phyloP scores from a whole-genome alignment of 2,888 invertebrate species.

The Camponotus fellah region DNA sequence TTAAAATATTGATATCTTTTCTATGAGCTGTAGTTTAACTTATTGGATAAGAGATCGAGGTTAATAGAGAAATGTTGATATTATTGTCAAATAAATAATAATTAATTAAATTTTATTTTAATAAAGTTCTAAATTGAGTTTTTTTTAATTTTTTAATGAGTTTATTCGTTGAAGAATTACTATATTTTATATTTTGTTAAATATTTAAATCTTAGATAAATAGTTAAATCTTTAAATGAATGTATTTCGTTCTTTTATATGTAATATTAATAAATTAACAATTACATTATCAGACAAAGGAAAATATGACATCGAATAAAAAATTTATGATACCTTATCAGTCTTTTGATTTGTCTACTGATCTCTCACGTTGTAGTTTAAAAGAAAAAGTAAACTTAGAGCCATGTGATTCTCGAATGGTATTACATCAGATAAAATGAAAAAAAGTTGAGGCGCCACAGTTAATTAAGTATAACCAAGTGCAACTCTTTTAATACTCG shows the following conservation, averaged over 20 bases:
- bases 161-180: neutral
- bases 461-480: constrained; percentile 8
- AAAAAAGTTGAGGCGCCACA: neutral
- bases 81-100: neutral
- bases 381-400: constrained; percentile 16
- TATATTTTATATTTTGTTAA: constrained; percentile 1
- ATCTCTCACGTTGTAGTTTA: constrained; percentile 22
- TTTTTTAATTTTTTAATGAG: neutral
- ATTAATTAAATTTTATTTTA: neutral
- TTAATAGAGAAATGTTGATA: neutral
- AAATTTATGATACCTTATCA: constrained; percentile 57
- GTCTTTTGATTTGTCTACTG: constrained; percentile 34
- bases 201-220: neutral
- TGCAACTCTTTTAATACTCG: constrained; percentile 24
- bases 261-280: neutral
- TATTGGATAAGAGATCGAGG: neutral
- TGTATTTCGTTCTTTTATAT: neutral
- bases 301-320: neutral
- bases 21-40: neutral
- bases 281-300: neutral
- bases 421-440: constrained; percentile 50
- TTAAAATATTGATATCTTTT: neutral
- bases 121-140: neutral
- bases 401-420: constrained; percentile 53
- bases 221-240: neutral